A percentile compares a stretch with the other conserved stretches of the same genome.
These are phyloP conservation scores for Cyphomyrus plagiostoma DNA, from an alignment of 2,113 vertebrate species.

Conservation along the genomic window DNA sequence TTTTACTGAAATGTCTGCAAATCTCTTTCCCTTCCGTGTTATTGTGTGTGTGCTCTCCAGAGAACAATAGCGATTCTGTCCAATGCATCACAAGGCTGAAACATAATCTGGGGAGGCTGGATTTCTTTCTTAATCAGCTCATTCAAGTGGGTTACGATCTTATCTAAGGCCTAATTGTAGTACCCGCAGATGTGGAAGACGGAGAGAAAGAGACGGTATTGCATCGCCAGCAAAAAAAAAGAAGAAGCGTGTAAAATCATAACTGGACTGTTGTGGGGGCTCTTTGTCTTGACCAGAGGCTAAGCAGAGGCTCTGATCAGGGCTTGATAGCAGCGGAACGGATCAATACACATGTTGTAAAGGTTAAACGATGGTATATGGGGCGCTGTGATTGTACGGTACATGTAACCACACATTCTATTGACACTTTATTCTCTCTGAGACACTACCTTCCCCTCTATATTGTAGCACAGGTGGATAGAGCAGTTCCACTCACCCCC, in stretches of 20 bases:
- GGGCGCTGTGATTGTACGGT: slow-evolving; percentile 56
- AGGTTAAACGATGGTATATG: slow-evolving; percentile 75
- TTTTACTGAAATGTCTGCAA: slow-evolving; percentile 14
- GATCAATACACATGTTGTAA: slow-evolving; percentile 72
- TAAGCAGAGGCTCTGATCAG: slow-evolving; percentile 55
- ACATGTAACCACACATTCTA: slow-evolving; percentile 56
- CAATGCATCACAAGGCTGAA: slow-evolving; percentile 34
- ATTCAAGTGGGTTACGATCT: slow-evolving; percentile 47
- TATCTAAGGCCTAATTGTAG: slow-evolving; percentile 51
- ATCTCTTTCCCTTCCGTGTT: slow-evolving; percentile 35
- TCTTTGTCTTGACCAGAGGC: slow-evolving; percentile 52
- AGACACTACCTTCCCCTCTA: slow-evolving; percentile 25
- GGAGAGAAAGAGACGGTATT: slow-evolving; percentile 39
- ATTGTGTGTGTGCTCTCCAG: slow-evolving; percentile 25
- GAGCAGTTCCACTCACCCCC: not conserved
- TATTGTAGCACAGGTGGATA: slow-evolving; percentile 34
- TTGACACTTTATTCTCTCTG: slow-evolving; percentile 43
- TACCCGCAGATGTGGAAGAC: slow-evolving; percentile 43
- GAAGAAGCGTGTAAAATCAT: slow-evolving; percentile 31
- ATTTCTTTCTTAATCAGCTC: slow-evolving; percentile 45
- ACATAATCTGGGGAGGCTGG: slow-evolving; percentile 41
- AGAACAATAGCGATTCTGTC: slow-evolving; percentile 30
- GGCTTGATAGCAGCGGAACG: slow-evolving; percentile 56
- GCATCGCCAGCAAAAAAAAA: slow-evolving; percentile 32
- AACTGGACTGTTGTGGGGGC: slow-evolving; percentile 35